These are phyloP conservation scores for Heteromyza rotundicornis DNA, from an alignment of 2,888 invertebrate species.

Conservation along the genomic window DNA sequence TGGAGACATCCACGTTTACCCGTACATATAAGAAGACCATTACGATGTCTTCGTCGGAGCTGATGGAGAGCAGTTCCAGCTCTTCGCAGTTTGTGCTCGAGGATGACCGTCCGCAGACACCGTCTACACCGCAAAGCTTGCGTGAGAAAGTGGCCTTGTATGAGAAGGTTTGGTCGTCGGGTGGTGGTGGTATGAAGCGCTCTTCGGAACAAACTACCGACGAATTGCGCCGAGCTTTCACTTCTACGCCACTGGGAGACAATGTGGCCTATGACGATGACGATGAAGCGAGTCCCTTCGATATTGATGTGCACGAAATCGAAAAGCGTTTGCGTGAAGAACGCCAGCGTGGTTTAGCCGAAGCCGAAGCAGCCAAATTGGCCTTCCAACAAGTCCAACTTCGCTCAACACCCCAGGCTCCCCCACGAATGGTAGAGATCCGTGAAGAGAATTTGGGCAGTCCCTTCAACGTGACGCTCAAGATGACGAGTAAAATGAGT, in stretches of 20 bases:
- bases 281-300: slow-evolving; percentile 51
- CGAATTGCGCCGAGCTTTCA: slow-evolving; percentile 52
- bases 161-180: slow-evolving; percentile 77
- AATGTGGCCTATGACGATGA: slow-evolving; percentile 33
- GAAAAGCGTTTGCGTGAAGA: slow-evolving; percentile 68
- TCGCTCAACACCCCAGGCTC: slow-evolving; percentile 66
- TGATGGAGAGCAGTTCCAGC: slow-evolving; percentile 29
- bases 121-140: slow-evolving; percentile 64
- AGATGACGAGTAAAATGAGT: slow-evolving; percentile 60
- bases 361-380: slow-evolving; percentile 62
- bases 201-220: slow-evolving; percentile 51
- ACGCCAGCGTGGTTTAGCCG: slow-evolving; percentile 62
- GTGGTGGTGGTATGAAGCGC: slow-evolving; percentile 40
- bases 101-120: slow-evolving; percentile 32
- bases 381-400: slow-evolving; percentile 68
- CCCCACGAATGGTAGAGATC: slow-evolving; percentile 62
- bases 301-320: slow-evolving; percentile 68
- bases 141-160: slow-evolving; percentile 80
- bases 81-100: slow-evolving; percentile 35
- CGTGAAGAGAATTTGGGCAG: slow-evolving; percentile 42
- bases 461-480: slow-evolving; percentile 63
- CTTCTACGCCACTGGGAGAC: slow-evolving; percentile 37
- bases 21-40: slow-evolving; percentile 49
- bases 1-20: slow-evolving; percentile 47
- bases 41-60: slow-evolving; percentile 41